These are phyloP conservation scores for Castor canadensis DNA, from an alignment of 2,113 vertebrate genomes.

Conservation along the genomic window DNA sequence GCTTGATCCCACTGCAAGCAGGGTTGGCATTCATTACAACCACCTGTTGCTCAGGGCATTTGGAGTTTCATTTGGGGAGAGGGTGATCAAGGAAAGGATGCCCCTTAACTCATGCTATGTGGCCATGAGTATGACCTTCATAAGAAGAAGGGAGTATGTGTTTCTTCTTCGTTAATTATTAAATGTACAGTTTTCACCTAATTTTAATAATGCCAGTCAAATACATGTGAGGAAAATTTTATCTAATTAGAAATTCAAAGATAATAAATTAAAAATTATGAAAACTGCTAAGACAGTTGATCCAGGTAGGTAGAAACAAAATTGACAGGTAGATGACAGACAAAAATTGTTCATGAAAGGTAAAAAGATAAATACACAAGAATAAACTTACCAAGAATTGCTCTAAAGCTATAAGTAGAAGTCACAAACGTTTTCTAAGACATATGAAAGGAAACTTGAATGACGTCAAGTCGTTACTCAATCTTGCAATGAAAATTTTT, in stretches of 20 bases:
- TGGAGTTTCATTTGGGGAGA: neutral
- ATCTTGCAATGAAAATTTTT: neutral
- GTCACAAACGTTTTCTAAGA: neutral
- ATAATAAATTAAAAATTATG: neutral
- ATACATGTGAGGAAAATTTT: neutral
- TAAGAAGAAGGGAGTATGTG: neutral
- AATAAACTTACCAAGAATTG: neutral
- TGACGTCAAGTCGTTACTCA: too few species aligned
- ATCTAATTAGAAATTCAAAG: neutral
- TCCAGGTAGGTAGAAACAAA: neutral
- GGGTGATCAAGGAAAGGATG: neutral
- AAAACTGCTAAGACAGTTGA: neutral
- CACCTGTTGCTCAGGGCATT: neutral
- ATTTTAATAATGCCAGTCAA: neutral
- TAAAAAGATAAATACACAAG: neutral
- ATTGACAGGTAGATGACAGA: neutral
- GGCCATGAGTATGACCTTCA: accelerated
- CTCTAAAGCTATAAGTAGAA: neutral
- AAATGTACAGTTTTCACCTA: neutral
- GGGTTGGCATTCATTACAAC: neutral
- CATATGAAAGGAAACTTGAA: neutral
- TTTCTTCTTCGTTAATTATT: neutral
- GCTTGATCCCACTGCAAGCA: neutral
- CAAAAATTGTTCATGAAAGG: neutral
- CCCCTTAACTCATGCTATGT: neutral